These are phyloP conservation scores for Zapus hudsonius DNA, from an alignment of 2,113 vertebrate genomes.

Conservation along the genomic window DNA sequence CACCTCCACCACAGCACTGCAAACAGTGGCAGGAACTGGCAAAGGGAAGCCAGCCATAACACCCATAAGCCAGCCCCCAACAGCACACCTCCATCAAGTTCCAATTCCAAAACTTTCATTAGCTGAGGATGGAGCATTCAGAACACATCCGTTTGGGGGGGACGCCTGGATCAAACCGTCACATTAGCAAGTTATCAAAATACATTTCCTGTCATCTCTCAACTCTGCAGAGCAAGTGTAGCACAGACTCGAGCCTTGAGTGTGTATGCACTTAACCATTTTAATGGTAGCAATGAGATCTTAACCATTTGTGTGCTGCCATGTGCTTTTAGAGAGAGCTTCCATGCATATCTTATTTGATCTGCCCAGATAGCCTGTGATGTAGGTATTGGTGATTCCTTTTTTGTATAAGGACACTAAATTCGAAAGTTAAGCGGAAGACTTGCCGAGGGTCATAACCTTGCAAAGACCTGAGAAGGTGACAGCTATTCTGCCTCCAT, in stretches of 20 bases:
- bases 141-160: no score
- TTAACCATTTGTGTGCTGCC: neutral
- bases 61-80: no score
- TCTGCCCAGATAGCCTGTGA: slow-evolving; percentile 17
- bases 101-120: no score
- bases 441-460: neutral
- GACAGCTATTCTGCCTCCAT: neutral
- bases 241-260: neutral
- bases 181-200: neutral
- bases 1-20: no score
- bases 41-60: no score
- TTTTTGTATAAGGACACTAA: slow-evolving; percentile 27
- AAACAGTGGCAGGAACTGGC: no score
- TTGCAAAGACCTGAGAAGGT: neutral
- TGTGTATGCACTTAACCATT: neutral
- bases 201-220: neutral
- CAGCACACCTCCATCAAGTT: no score
- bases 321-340: slow-evolving; percentile 26
- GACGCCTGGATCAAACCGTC: no score
- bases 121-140: no score
- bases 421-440: neutral
- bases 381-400: slow-evolving; percentile 33
- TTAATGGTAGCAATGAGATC: neutral
- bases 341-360: slow-evolving; percentile 38
- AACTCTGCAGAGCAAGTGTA: neutral